Evolutionary conservation across 1,140 invertebrate genomes (phyloP).

Genomic region (Nephila pilipes): DNA sequence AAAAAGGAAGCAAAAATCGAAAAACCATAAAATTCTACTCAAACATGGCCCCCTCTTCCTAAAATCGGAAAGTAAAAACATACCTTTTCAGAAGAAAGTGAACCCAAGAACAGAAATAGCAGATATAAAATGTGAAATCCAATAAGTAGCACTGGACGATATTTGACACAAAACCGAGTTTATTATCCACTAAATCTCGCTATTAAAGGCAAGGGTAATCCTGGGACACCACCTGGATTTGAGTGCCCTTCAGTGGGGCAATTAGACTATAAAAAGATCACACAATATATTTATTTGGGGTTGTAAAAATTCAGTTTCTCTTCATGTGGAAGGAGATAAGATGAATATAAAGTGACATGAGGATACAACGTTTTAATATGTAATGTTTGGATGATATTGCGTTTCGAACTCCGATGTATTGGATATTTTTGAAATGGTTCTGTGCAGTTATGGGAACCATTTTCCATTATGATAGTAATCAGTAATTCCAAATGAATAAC

Average conservation of each 20-base stretch:
- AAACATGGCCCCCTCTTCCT: neutral
- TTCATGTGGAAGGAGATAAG: constrained; percentile 49
- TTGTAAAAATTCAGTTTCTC: constrained; percentile 61
- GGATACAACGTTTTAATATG: neutral
- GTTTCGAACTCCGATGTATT: neutral
- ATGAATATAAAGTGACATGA: neutral
- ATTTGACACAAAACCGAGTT: constrained; percentile 69
- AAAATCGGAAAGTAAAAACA: constrained; percentile 24
- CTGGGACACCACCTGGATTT: constrained; percentile 20
- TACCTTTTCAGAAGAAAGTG: constrained; percentile 1
- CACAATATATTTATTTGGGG: constrained; percentile 58
- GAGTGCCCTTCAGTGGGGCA: constrained; percentile 37
- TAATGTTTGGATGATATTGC: neutral
- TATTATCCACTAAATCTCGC: constrained; percentile 67
- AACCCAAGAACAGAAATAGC: constrained; percentile 16
- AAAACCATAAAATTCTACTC: neutral
- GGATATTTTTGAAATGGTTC: neutral
- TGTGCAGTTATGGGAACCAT: too few species aligned
- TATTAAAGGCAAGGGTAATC: constrained; percentile 39
- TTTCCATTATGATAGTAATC: too few species aligned
- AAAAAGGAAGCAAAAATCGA: neutral
- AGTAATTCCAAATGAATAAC: too few species aligned
- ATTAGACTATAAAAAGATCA: constrained; percentile 71
- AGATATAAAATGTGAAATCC: constrained; percentile 73
- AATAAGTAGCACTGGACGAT: constrained; percentile 52